phyloP scores from a whole-genome alignment of 2,113 vertebrate genomes.

The Phyllopteryx taeniolatus region DNA sequence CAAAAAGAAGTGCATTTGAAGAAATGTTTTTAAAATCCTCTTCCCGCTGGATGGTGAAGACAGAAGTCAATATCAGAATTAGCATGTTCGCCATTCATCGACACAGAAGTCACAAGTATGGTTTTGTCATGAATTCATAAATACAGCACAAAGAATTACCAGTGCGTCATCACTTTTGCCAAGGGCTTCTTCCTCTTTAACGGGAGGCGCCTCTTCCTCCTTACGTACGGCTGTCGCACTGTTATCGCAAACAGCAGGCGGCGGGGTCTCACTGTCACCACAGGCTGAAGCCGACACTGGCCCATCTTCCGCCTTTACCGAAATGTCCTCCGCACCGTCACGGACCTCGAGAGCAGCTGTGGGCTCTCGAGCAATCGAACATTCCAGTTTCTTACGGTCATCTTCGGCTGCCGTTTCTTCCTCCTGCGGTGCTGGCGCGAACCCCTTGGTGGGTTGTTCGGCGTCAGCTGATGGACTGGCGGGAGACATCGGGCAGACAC shows the following conservation, averaged over 20 bases:
- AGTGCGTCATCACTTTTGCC: neutral
- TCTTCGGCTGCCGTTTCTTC: neutral
- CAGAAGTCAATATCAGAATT: neutral
- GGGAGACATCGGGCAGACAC: no score
- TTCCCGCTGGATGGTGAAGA: neutral
- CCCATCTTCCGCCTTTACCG: neutral
- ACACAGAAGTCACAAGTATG: neutral
- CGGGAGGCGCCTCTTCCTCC: neutral
- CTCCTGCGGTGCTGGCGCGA: neutral
- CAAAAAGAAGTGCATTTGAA: neutral
- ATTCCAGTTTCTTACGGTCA: neutral
- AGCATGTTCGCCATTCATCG: neutral
- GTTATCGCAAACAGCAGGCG: neutral
- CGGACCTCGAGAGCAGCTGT: neutral
- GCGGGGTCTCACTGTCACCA: neutral
- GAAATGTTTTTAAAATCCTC: neutral
- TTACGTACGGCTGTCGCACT: neutral
- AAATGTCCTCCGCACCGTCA: neutral
- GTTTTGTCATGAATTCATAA: neutral
- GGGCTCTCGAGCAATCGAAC: neutral
- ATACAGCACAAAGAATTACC: neutral
- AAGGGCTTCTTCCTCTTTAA: neutral
- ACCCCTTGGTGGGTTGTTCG: neutral
- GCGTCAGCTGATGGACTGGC: neutral
- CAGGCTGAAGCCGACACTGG: neutral